Evolutionary conservation across 2,888 invertebrate species (phyloP).

Genomic region (Steinernema carpocapsae): DNA sequence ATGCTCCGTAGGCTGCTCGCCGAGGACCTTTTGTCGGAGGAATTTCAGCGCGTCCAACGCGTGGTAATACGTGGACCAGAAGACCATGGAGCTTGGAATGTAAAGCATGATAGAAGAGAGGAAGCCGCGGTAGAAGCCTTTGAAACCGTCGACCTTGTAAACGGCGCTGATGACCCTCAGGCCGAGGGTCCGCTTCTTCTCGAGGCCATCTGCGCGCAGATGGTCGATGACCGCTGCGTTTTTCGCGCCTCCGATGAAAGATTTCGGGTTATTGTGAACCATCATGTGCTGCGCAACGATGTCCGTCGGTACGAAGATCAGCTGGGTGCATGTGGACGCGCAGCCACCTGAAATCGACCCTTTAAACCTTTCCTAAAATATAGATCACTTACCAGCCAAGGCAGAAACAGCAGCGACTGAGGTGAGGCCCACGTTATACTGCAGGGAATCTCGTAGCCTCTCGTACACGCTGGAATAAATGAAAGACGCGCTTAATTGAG

Average conservation of each 20-base stretch:
- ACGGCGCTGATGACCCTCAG: constrained; percentile 64
- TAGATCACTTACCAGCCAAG: constrained; percentile 36
- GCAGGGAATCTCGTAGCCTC: constrained; percentile 58
- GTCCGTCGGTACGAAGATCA: constrained; percentile 66
- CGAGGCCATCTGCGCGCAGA: constrained; percentile 44
- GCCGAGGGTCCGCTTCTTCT: constrained; percentile 55
- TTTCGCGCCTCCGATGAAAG: constrained; percentile 51
- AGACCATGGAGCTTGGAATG: constrained; percentile 66
- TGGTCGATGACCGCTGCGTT: constrained; percentile 59
- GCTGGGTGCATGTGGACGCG: constrained; percentile 60
- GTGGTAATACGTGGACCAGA: constrained; percentile 66
- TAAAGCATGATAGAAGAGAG: constrained; percentile 63
- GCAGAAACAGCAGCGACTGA: constrained; percentile 43
- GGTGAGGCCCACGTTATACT: constrained; percentile 40
- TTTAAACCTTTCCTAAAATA: not conserved
- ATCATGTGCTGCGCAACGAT: constrained; percentile 66
- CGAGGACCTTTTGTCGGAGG: not conserved
- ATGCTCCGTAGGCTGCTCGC: not conserved
- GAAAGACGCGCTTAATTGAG: constrained; percentile 65
- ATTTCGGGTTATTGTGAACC: constrained; percentile 54
- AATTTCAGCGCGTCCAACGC: constrained; percentile 44
- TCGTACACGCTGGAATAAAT: constrained; percentile 64
- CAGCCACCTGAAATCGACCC: constrained; percentile 46
- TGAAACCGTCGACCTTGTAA: constrained; percentile 63
- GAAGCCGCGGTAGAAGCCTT: constrained; percentile 66